Evolutionary conservation across 2,113 vertebrate genomes (phyloP), one percentile per base, ranked within the genome.

Genomic region (Phrynocephalus versicolor): DNA sequence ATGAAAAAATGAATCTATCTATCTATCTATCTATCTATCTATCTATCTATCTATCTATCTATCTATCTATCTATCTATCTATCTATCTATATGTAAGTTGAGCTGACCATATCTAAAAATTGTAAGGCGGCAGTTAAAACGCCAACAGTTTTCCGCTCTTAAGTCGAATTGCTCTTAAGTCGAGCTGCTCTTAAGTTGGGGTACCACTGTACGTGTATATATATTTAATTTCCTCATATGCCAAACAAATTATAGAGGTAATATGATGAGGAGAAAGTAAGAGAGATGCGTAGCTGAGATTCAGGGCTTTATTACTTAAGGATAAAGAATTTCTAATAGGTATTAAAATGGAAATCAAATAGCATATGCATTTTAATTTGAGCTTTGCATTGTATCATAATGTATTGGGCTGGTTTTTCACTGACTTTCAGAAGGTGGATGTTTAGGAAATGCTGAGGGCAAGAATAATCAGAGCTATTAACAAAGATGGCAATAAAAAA

Each of bases 361-460:
- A 96, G 94, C 93, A 95, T 88, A 95, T 95, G 92, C 90, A 95
- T 96, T 96, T 96, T 96, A 94, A 96, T 96, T 96, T 93, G 85
- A 75, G 89, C 83, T 92, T 86, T 94, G 71, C 73, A 92, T 94
- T 89, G 76, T 87, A 89, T 90, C 80, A 86, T 85, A 94, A 81
- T 70, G 88, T 92, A 89, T 71, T 81, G 83, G 91, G 95, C 77
- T 85, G 83, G 5, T 95, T 95, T 92, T 88, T 87, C 89, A 92
- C 81, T 85, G 88, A 89, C 88, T 94, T 94, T 91, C 83, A 94
- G 90, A 90, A 94, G 89, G 89, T 76, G 82, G 86, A 91, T 91
- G 92, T 74, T 91, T 91, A 92, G 94, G 90, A 95, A 96, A 89
- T 89, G 88, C 89, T 86, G 87, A 93, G 94, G 92, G 92, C 93